phyloP scores from a whole-genome alignment of 2,888 invertebrate species.

The Aphelenchoides bicaudatus region DNA sequence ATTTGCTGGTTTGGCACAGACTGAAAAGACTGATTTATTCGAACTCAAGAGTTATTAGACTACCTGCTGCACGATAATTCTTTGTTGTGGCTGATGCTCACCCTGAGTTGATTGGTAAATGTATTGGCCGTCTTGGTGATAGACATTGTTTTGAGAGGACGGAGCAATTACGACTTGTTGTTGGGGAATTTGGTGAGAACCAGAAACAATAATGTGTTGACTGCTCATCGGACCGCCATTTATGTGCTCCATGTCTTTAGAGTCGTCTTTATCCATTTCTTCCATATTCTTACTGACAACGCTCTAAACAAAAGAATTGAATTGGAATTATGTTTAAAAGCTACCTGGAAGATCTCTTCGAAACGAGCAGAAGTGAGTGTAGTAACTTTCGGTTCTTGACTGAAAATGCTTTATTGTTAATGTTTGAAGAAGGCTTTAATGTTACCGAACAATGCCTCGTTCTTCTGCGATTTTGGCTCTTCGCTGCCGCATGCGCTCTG shows the following conservation, averaged over 20 bases:
- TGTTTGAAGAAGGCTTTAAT: background rate
- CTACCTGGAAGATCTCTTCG: constrained; percentile 29
- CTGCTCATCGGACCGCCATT: background rate
- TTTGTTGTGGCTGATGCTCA: background rate
- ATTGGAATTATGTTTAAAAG: background rate
- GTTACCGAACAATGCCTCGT: constrained; percentile 8
- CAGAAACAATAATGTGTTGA: constrained; percentile 9
- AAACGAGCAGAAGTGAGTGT: constrained; percentile 24
- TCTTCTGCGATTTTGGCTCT: constrained; percentile 28
- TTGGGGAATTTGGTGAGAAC: background rate
- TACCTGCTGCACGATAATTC: background rate
- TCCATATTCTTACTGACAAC: background rate
- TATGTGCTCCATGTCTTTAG: background rate
- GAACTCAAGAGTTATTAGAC: no score
- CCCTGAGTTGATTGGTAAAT: constrained; percentile 1
- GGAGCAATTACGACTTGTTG: no score
- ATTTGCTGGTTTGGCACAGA: constrained; percentile 1
- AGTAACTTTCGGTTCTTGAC: background rate
- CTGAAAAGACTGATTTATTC: background rate
- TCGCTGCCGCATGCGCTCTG: constrained; percentile 28
- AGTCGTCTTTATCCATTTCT: background rate
- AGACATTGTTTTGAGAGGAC: background rate
- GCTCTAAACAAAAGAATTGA: background rate
- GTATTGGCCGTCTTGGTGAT: background rate
- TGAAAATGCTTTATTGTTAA: no score